phyloP scores from a whole-genome alignment of 2,888 invertebrate species.

The Pyrocoelia pectoralis region DNA sequence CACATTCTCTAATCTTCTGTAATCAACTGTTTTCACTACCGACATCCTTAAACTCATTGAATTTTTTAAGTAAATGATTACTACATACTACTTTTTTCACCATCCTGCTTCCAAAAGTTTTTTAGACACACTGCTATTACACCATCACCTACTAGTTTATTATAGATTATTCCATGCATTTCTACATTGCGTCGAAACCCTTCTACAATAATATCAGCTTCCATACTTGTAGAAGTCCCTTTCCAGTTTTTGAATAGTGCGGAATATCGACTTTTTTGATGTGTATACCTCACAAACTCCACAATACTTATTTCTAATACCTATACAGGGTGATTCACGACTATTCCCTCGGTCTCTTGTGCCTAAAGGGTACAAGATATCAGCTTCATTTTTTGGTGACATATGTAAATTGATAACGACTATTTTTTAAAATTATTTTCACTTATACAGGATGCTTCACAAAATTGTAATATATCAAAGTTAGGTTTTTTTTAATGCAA shows the following conservation, averaged over 20 bases:
- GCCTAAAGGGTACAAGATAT: too few species aligned
- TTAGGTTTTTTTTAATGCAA: too few species aligned
- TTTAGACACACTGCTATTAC: slow-evolving; percentile 50
- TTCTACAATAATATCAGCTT: slow-evolving; percentile 44
- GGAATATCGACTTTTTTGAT: slow-evolving; percentile 30
- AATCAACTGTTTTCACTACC: neutral
- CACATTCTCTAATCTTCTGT: neutral
- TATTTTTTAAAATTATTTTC: too few species aligned
- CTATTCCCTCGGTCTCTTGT: too few species aligned
- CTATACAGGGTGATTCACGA: too few species aligned
- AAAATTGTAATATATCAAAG: too few species aligned
- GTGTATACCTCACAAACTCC: slow-evolving; percentile 38
- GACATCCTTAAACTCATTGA: neutral
- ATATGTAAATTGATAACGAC: too few species aligned
- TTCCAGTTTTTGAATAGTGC: slow-evolving; percentile 39
- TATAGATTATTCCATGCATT: slow-evolving; percentile 44
- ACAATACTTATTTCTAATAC: slow-evolving; percentile 42
- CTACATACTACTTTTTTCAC: slow-evolving; percentile 4
- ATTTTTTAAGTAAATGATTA: slow-evolving; percentile 4
- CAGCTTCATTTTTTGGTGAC: too few species aligned
- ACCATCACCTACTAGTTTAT: slow-evolving; percentile 50
- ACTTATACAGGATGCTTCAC: too few species aligned
- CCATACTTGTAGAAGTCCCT: slow-evolving; percentile 45
- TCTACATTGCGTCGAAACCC: slow-evolving; percentile 42
- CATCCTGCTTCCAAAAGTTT: slow-evolving; percentile 23